phyloP scores from a whole-genome alignment of 2,888 invertebrate genomes.

The Archaeoteleia sp. region DNA sequence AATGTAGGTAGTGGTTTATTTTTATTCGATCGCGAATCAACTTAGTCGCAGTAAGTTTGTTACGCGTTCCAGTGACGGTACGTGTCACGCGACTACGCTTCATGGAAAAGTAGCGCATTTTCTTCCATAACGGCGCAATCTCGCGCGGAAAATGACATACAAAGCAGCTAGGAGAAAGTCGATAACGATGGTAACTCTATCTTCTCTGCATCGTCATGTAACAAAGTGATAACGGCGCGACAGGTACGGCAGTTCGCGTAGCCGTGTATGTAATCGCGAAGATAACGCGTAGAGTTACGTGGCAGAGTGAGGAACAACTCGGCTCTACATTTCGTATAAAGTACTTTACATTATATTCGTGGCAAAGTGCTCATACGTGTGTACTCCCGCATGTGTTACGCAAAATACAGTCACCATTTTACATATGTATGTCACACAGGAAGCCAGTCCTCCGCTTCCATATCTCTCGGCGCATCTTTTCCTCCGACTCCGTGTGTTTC shows the following conservation, averaged over 20 bases:
- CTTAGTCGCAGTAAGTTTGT: no score
- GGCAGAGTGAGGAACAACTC: background rate
- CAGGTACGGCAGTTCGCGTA: slow-evolving; percentile 17
- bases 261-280: slow-evolving; percentile 23
- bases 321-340: slow-evolving; percentile 15
- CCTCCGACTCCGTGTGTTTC: slow-evolving; percentile 23
- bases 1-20: no score
- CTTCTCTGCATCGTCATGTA: slow-evolving; percentile 30
- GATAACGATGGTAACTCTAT: slow-evolving; percentile 32
- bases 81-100: slow-evolving; percentile 11
- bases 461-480: slow-evolving; percentile 32
- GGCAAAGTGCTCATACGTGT: slow-evolving; percentile 27
- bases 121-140: background rate
- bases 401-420: slow-evolving; percentile 33
- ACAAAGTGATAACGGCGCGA: slow-evolving; percentile 42
- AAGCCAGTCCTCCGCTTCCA: slow-evolving; percentile 22
- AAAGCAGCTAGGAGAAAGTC: slow-evolving; percentile 12
- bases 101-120: slow-evolving; percentile 16
- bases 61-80: no score
- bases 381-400: slow-evolving; percentile 26
- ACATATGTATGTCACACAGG: slow-evolving; percentile 31
- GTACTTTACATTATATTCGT: slow-evolving; percentile 42
- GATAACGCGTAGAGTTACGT: slow-evolving; percentile 39
- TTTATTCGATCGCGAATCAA: no score
- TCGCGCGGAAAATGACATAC: background rate